Evolutionary conservation across 2,113 vertebrate genomes (phyloP).

Genomic region (Notarius lentiginosus): DNA sequence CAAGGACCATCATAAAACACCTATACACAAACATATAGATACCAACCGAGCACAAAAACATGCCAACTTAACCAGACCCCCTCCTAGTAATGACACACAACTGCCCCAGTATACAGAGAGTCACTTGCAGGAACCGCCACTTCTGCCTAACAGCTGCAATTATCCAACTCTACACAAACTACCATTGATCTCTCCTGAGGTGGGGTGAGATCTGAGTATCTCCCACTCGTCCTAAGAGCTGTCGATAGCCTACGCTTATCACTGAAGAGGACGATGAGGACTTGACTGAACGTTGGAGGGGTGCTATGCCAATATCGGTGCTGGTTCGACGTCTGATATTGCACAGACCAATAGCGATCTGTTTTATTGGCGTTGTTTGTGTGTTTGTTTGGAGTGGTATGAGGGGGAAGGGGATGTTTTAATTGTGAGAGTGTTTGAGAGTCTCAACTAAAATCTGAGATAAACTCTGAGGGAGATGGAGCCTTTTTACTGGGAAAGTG

Average conservation of each 20-base stretch:
- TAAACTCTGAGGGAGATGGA: not conserved
- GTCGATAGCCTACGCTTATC: slow-evolving; percentile 83
- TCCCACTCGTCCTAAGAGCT: slow-evolving; percentile 92
- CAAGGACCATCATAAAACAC: not conserved
- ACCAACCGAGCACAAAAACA: not conserved
- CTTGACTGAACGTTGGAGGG: slow-evolving; percentile 82
- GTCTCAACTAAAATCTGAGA: not conserved
- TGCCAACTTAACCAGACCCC: slow-evolving; percentile 16
- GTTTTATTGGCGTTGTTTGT: slow-evolving; percentile 10
- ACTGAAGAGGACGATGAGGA: slow-evolving; percentile 82
- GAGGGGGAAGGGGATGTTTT: not conserved
- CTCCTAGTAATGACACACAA: slow-evolving; percentile 75
- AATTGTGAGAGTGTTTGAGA: not conserved
- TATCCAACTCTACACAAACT: slow-evolving; percentile 81
- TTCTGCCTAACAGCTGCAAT: slow-evolving; percentile 88
- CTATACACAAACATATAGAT: not conserved
- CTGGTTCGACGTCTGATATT: slow-evolving; percentile 42
- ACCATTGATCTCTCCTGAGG: slow-evolving; percentile 74
- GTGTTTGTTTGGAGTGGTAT: slow-evolving; percentile 14
- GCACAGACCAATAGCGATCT: not conserved
- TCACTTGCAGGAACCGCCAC: slow-evolving; percentile 86
- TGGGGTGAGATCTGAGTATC: slow-evolving; percentile 85
- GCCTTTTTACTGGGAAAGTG: not conserved
- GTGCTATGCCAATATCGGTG: slow-evolving; percentile 72
- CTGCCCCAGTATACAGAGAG: slow-evolving; percentile 83